phyloP scores from a whole-genome alignment of 2,113 vertebrate species.

The Spilogale gracilis region DNA sequence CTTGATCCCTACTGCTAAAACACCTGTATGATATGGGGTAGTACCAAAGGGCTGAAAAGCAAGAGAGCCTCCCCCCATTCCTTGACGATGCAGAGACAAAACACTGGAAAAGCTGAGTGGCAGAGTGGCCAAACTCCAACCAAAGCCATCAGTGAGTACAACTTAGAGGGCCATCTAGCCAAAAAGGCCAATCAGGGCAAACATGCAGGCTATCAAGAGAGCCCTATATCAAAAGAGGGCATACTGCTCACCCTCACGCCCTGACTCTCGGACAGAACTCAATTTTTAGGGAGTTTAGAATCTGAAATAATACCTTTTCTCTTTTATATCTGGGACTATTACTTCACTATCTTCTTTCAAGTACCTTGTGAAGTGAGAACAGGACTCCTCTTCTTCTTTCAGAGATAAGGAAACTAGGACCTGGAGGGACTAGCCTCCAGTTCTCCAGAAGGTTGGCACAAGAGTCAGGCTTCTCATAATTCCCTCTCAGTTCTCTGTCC shows the following conservation, averaged over 20 bases:
- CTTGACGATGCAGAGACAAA: neutral
- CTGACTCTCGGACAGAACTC: neutral
- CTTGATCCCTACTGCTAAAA: neutral
- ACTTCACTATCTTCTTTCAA: neutral
- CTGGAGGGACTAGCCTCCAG: neutral
- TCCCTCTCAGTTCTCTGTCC: neutral
- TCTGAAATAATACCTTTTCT: neutral
- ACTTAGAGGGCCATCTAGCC: neutral
- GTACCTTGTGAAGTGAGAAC: neutral
- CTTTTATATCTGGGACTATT: neutral
- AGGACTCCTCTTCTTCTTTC: neutral
- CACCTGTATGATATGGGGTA: neutral
- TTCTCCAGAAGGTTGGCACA: neutral
- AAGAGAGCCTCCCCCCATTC: neutral
- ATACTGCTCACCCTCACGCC: neutral
- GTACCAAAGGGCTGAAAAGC: neutral
- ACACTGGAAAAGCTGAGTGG: neutral
- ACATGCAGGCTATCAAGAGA: neutral
- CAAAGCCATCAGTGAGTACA: neutral
- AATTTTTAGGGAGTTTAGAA: neutral
- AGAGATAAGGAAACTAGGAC: neutral
- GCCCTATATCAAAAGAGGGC: neutral
- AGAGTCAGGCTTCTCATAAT: neutral
- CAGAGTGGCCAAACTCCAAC: neutral
- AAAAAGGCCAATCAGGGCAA: neutral